Percentiles rank a stretch among this genome's conserved stretches.
phyloP scores from a whole-genome alignment of 1,140 invertebrate species.

The Propsilocerus akamusi region DNA sequence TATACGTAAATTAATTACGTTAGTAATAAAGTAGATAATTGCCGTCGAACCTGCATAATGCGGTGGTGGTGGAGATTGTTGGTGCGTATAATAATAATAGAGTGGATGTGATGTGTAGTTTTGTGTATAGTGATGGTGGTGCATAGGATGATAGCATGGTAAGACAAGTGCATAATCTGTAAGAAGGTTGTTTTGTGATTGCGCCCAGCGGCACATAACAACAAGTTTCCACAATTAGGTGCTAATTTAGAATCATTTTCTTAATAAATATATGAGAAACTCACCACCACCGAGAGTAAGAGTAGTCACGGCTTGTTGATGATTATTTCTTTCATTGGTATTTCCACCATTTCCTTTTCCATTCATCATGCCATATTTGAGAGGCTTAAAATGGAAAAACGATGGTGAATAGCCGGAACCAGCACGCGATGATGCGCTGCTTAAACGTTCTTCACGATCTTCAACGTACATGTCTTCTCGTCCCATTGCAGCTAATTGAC shows the following conservation, averaged over 20 bases:
- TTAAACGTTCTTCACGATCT: conserved; percentile 55
- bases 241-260: neutral
- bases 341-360: conserved; percentile 6
- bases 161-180: neutral
- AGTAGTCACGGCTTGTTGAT: neutral
- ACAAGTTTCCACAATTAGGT: too few relatives aligned
- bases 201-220: too few relatives aligned
- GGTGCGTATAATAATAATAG: neutral
- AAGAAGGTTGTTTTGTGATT: neutral
- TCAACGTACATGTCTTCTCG: conserved; percentile 59
- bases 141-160: neutral
- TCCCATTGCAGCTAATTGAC: conserved; percentile 78
- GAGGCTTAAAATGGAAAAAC: conserved; percentile 80
- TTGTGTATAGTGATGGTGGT: neutral
- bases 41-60: neutral
- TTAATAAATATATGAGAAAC: neutral
- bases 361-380: conserved; percentile 46
- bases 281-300: neutral
- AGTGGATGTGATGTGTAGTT: neutral
- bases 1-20: conserved; percentile 11
- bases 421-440: conserved; percentile 54
- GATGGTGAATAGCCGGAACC: conserved; percentile 72
- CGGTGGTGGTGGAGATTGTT: neutral
- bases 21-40: neutral
- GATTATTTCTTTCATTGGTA: neutral